These are phyloP conservation scores for Apotomis betuletana DNA, from an alignment of 2,888 invertebrate species.

Conservation along the genomic window DNA sequence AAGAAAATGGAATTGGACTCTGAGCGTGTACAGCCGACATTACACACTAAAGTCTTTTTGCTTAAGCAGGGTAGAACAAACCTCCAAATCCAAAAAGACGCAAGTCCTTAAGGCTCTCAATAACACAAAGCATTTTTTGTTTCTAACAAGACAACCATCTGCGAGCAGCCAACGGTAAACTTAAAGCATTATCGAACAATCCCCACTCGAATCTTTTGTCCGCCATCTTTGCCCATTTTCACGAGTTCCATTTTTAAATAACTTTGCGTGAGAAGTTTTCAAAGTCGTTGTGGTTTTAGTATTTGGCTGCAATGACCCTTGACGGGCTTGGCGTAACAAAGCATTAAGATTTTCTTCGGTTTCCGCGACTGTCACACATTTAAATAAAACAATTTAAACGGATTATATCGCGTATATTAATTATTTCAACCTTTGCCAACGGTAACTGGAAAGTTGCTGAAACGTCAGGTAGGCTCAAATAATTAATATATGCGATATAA, in stretches of 20 bases:
- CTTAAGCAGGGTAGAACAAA: neutral
- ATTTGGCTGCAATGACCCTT: neutral
- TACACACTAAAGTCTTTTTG: neutral
- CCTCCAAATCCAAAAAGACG: neutral
- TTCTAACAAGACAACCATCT: neutral
- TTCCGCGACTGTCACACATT: no score
- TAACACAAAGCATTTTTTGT: neutral
- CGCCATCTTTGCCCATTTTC: slow-evolving; percentile 19
- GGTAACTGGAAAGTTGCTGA: no score
- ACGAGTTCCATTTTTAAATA: slow-evolving; percentile 2
- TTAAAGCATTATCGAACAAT: slow-evolving; percentile 30
- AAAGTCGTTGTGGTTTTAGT: neutral
- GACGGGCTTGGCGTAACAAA: neutral
- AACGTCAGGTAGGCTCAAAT: no score
- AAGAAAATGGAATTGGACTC: neutral
- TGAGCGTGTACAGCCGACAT: neutral
- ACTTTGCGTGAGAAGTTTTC: slow-evolving; percentile 15
- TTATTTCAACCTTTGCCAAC: no score
- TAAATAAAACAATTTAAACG: no score
- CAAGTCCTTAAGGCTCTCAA: neutral
- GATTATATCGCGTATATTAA: no score
- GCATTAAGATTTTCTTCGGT: no score
- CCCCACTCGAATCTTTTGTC: slow-evolving; percentile 19
- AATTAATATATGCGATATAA: no score
- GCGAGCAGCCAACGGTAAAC: slow-evolving; percentile 25